phyloP scores from a whole-genome alignment of 2,888 invertebrate species.

The Latrodectus hesperus region DNA sequence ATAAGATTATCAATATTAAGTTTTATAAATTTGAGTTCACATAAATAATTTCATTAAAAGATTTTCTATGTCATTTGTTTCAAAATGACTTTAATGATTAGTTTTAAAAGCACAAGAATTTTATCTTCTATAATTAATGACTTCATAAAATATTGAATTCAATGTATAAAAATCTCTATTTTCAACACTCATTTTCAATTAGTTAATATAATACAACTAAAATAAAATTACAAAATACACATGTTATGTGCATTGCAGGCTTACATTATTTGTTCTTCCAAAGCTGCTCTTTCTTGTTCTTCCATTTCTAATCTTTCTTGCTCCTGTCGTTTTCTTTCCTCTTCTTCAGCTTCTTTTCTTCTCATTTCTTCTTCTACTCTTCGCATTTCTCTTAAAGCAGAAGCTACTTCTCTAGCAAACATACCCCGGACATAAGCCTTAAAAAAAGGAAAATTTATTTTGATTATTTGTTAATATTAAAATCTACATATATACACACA shows the following conservation, averaged over 20 bases:
- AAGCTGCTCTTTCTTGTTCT: slow-evolving; percentile 78
- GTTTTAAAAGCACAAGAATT: too few relatives aligned
- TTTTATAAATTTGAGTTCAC: too few relatives aligned
- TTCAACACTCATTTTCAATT: too few relatives aligned
- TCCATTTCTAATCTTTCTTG: slow-evolving; percentile 71
- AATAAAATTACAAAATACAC: background rate
- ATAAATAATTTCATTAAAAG: too few relatives aligned
- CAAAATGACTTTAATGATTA: too few relatives aligned
- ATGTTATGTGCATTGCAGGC: background rate
- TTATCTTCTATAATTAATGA: too few relatives aligned
- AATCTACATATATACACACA: background rate
- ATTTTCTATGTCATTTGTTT: too few relatives aligned
- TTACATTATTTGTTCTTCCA: slow-evolving; percentile 78
- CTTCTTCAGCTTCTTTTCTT: slow-evolving; percentile 70
- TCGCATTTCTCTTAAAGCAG: slow-evolving; percentile 86
- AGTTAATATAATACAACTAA: too few relatives aligned
- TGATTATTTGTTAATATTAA: background rate
- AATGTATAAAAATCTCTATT: too few relatives aligned
- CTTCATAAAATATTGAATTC: too few relatives aligned
- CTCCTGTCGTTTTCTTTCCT: slow-evolving; percentile 71
- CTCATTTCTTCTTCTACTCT: slow-evolving; percentile 74
- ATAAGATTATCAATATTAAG: too few relatives aligned
- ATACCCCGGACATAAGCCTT: slow-evolving; percentile 85
- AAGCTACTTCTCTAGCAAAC: slow-evolving; percentile 86
- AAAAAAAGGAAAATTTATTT: background rate